Base-by-base conservation (phyloP, 1,140 invertebrate species). In the Solen grandis region DNA sequence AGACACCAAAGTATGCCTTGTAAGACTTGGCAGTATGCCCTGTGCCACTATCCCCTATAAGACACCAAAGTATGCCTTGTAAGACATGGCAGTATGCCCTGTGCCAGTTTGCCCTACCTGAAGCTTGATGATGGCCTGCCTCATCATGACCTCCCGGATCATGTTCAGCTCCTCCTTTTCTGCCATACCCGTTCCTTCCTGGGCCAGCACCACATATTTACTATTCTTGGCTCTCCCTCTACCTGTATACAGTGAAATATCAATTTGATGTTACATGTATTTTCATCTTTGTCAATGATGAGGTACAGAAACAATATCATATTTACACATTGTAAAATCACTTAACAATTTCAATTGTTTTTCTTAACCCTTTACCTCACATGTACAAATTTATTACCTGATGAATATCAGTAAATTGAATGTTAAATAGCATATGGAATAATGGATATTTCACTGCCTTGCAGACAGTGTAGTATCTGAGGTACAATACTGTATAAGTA, bases 121-220 rank as follows among this genome's bases (percentile, higher is more conserved):
- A 22, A 79, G 41, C 25, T 68, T 35, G 13, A 59, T 54, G 38
- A 87, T 85, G 31, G 86, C 86, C 36, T 84, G 69, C 10, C 80
- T 54, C 85, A 86, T 86, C 86, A 87, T 87, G 0, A 74, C 52
- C 52, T 87, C 86, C 35, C 85, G 13, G 50, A 87, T 85, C 63
- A 75, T 78, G 68, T 87, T 87, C 19, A 83, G 46, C 54, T 86
- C 75, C 46, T 87, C 86, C 59, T 84, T 85, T 68, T 86, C 76
- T 8, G 79, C 83, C 41, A 68, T 80, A 22, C 82, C 65, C 4
- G 76, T 76, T 2, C 22, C 38, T 25, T 79, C 54, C 46, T 77
- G 69, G 14, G 83, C 84, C 19, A 87, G 52, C 46, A 86, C 52
- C 31, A 68, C 36, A 78, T 82, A 86, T 33, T 79, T 54, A 55